Conservation (phyloP, 2,888 invertebrate genomes). For the Stegophylla sp. region DNA sequence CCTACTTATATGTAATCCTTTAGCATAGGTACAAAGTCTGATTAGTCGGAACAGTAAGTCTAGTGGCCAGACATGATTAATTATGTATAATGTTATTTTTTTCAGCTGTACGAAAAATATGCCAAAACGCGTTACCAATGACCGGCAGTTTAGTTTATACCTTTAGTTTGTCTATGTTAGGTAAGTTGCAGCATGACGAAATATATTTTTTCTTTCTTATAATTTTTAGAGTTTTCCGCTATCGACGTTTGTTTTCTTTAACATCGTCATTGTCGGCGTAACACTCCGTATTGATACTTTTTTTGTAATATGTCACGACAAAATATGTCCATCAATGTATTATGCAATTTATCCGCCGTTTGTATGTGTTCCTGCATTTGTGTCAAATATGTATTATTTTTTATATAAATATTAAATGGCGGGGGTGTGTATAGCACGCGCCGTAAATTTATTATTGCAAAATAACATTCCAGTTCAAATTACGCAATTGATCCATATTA, state of each 20-base stretch:
- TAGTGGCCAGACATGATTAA: conserved; percentile 1
- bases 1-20: not conserved
- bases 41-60: not conserved
- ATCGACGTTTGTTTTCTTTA: conserved; percentile 14
- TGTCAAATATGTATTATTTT: conserved; percentile 18
- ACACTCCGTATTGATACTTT: not conserved
- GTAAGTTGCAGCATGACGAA: conserved; percentile 37
- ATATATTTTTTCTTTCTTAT: conserved; percentile 1
- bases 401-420: conserved; percentile 23
- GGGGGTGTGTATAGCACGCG: conserved; percentile 17
- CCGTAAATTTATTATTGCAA: conserved; percentile 20
- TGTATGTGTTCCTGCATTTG: conserved; percentile 10
- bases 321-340: conserved; percentile 42
- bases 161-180: conserved; percentile 25
- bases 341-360: conserved; percentile 14
- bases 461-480: conserved; percentile 21
- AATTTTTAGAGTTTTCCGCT: conserved; percentile 28
- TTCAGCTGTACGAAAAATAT: not conserved
- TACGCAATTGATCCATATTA: conserved; percentile 1
- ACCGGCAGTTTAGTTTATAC: conserved; percentile 9
- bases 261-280: conserved; percentile 30
- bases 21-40: not conserved
- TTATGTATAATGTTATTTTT: conserved; percentile 11
- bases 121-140: conserved; percentile 14
- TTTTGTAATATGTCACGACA: conserved; percentile 32